Conservation (phyloP, 2,113 vertebrate species). For the Sander lucioperca region DNA sequence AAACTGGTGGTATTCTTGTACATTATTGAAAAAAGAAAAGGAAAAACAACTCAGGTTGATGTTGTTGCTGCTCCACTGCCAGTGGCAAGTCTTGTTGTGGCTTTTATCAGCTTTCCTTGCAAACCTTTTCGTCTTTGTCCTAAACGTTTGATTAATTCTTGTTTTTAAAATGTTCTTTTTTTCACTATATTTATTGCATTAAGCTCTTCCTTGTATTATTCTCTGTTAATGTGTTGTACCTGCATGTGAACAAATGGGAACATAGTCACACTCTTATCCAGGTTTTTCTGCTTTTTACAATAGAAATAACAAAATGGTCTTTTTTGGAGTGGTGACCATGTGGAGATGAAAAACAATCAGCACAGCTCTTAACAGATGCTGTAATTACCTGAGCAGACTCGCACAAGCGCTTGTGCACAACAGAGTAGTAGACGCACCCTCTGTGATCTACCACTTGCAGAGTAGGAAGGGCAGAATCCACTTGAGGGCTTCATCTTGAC, state of each 20-base stretch:
- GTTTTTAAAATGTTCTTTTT: neutral
- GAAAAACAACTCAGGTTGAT: neutral
- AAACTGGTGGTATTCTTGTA: neutral
- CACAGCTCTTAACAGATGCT: constrained; percentile 86
- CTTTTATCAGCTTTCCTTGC: neutral
- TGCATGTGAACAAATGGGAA: constrained; percentile 50
- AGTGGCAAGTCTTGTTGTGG: neutral
- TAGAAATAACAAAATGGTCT: constrained; percentile 73
- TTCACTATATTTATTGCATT: constrained; percentile 1
- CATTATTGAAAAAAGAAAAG: fast-evolving
- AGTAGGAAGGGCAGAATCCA: constrained; percentile 56
- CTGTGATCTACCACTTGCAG: constrained; percentile 58
- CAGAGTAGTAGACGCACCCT: constrained; percentile 50
- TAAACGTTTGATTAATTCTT: constrained; percentile 8
- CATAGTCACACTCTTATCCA: constrained; percentile 42
- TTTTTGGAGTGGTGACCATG: constrained; percentile 86
- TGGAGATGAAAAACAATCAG: constrained; percentile 88
- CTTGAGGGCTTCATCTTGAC: constrained; percentile 52
- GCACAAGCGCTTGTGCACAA: constrained; percentile 66
- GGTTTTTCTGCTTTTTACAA: constrained; percentile 64
- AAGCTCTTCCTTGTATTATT: constrained; percentile 7
- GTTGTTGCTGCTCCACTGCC: neutral
- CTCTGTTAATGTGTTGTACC: constrained; percentile 36
- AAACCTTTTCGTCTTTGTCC: neutral
- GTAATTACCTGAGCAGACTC: constrained; percentile 85